Evolutionary conservation across 2,113 vertebrate species (phyloP), one percentile per base, ranked within the genome.

Genomic region (Glaucidium brasilianum): DNA sequence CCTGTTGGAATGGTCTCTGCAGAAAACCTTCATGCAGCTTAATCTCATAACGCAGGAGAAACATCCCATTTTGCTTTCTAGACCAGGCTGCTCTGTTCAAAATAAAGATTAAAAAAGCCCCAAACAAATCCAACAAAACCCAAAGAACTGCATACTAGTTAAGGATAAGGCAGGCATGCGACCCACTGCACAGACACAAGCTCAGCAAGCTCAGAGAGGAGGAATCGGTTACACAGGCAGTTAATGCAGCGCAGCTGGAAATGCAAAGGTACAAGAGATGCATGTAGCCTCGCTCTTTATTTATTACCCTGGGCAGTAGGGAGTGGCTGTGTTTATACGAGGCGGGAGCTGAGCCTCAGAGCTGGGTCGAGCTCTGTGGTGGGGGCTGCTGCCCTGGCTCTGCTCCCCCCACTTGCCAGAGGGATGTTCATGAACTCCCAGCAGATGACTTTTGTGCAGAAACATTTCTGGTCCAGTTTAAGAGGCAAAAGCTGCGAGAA

Each of bases 391-490:
- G 64, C 84, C 75, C 56, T 2, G 34, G 53, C 78, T 62, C 63
- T 6, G 47, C 49, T 41, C 27, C 50, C 78, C 4, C 1, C 87
- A 37, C 55, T 56, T 47, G 72, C 85, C 82, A 72, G 50, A 90
- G 97, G 92, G 92, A 91, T 95, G 97, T 62, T 86, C 94, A 84
- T 91, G 90, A 97, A 96, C 96, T 91, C 56, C 96, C 98, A 94
- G 91, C 97, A 96, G 98, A 87, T 96, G 97, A 96, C 97, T 94
- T 92, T 96, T 92, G 96, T 89, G 88, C 96, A 94, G 96, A 26
- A 68, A 39, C 26, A 21, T 30, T 87, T 78, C 97, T 96, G 80
- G 82, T 15, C 41, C 58, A 15, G 53, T 41, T 16, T 7, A 5
- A 55, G 60, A 71, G 72, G 80, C 74, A 53, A 88, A 64, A 58